A percentile compares a stretch with the other conserved stretches of the same genome.
These are phyloP conservation scores for Nomada lathburiana DNA, from an alignment of 2,888 invertebrate genomes.

Conservation along the genomic window DNA sequence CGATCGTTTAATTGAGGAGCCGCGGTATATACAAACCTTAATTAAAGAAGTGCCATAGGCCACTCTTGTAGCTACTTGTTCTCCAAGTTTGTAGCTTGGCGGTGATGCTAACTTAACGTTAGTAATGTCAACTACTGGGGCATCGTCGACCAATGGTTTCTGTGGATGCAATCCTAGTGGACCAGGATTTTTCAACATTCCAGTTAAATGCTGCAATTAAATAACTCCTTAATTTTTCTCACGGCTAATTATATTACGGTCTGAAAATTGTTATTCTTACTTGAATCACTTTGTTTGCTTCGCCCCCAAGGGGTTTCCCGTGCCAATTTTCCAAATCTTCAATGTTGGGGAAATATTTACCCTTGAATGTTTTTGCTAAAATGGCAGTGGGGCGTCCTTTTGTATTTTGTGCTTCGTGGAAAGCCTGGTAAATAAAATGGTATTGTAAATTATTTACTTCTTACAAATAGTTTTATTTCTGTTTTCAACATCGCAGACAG, in stretches of 20 bases:
- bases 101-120: slow-evolving; percentile 91
- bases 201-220: slow-evolving; percentile 86
- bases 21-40: slow-evolving; percentile 87
- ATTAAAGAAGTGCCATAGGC: slow-evolving; percentile 98
- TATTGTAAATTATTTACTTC: not conserved
- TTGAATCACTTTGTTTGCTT: slow-evolving; percentile 89
- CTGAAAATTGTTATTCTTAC: slow-evolving; percentile 80
- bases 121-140: slow-evolving; percentile 90
- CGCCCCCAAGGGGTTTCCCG: slow-evolving; percentile 96
- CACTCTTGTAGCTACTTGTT: slow-evolving; percentile 93
- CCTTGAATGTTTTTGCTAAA: slow-evolving; percentile 98
- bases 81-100: slow-evolving; percentile 92
- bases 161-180: slow-evolving; percentile 87
- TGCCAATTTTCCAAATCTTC: slow-evolving; percentile 99
- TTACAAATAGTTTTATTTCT: not conserved
- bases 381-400: slow-evolving; percentile 96
- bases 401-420: slow-evolving; percentile 91
- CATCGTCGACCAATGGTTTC: slow-evolving; percentile 88
- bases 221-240: slow-evolving; percentile 26
- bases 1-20: not conserved
- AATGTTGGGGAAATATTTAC: slow-evolving; percentile 94
- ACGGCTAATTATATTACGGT: not conserved
- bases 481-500: slow-evolving; percentile 34
- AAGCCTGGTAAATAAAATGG: slow-evolving; percentile 85
- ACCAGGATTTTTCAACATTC: slow-evolving; percentile 89